phyloP scores from a whole-genome alignment of 2,888 invertebrate species.

The Bombylius major region DNA sequence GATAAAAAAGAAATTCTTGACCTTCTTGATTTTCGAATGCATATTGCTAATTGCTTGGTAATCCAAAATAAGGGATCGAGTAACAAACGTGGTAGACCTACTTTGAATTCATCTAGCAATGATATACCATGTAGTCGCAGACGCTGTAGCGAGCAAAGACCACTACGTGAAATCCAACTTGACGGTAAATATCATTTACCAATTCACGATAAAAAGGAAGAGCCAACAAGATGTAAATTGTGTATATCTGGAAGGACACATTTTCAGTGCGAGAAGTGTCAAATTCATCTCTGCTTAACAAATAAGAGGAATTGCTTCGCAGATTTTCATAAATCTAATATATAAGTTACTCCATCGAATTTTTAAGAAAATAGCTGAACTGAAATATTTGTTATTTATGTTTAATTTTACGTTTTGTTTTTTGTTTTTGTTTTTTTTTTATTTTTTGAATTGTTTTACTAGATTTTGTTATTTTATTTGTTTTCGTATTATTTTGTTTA shows the following conservation, averaged over 20 bases:
- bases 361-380: too few relatives aligned
- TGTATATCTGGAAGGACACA: not conserved
- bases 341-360: too few relatives aligned
- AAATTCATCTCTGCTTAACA: not conserved
- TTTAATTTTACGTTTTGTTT: too few relatives aligned
- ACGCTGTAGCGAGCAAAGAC: not conserved
- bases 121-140: too few relatives aligned
- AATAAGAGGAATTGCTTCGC: too few relatives aligned
- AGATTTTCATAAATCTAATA: too few relatives aligned
- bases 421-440: too few relatives aligned
- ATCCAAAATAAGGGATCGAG: not conserved
- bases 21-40: not conserved
- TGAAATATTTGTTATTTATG: too few relatives aligned
- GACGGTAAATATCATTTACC: not conserved
- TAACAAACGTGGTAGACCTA: not conserved
- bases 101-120: too few relatives aligned
- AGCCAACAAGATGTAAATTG: not conserved
- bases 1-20: not conserved
- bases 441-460: too few relatives aligned
- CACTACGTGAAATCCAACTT: not conserved
- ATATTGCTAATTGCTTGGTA: not conserved
- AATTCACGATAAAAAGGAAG: not conserved
- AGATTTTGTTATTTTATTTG: too few relatives aligned
- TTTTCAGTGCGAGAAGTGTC: not conserved
- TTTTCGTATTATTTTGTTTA: too few relatives aligned